phyloP scores from a whole-genome alignment of 2,113 vertebrate species.

The Nesogale talazaci region DNA sequence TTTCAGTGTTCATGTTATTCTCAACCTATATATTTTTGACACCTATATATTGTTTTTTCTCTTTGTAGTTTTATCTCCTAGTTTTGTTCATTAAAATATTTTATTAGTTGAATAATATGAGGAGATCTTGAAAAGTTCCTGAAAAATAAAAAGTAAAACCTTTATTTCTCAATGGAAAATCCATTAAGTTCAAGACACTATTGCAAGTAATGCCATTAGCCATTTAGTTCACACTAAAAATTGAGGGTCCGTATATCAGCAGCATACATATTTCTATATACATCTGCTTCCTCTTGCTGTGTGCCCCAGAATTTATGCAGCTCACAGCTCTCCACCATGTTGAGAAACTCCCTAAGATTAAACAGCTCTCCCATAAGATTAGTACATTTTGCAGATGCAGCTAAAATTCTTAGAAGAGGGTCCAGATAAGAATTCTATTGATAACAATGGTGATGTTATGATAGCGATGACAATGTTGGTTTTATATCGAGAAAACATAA shows the following conservation, averaged over 20 bases:
- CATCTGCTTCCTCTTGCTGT: slow-evolving; percentile 96
- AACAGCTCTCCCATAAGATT: slow-evolving; percentile 99
- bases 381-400: slow-evolving; percentile 99
- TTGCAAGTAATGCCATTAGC: too few relatives aligned
- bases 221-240: too few relatives aligned
- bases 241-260: slow-evolving; percentile 92
- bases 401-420: slow-evolving; percentile 86
- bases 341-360: slow-evolving; percentile 97
- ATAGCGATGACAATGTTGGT: neutral
- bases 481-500: slow-evolving; percentile 37
- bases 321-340: slow-evolving; percentile 98
- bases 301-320: slow-evolving; percentile 98
- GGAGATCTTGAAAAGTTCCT: too few relatives aligned
- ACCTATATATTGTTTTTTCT: neutral
- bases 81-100: neutral
- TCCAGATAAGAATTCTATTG: neutral
- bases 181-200: too few relatives aligned
- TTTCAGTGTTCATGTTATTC: too few relatives aligned
- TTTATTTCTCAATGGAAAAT: too few relatives aligned
- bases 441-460: neutral
- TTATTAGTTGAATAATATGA: neutral
- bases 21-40: too few relatives aligned
- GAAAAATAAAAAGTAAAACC: too few relatives aligned
- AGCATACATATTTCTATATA: too few relatives aligned
- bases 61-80: neutral